Base-by-base conservation (phyloP, 2,113 vertebrate species). In the Symphodus melops region DNA sequence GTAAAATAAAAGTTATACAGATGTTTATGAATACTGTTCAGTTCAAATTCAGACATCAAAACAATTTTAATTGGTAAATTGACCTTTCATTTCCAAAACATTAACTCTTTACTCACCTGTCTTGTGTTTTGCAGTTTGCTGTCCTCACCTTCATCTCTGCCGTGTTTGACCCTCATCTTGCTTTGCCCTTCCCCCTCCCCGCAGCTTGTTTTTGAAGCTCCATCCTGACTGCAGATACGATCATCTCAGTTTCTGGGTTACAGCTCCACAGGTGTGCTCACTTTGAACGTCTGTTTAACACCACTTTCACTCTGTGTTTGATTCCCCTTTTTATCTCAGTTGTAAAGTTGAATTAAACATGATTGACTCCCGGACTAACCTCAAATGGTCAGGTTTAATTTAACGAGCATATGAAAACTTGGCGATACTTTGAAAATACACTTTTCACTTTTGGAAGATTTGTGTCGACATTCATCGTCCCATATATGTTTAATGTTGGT, bases 211-310 rank as follows among this genome's bases (percentile, higher is more conserved):
- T 52, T 69, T 57, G 68, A 66, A 23, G 60, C 60, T 8, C 48
- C 76, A 56, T 78, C 73, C 58, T 81, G 70, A 63, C 42, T 48
- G 2, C 67, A 70, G 42, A 67, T 42, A 20, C 0, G 3, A 67
- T 67, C 64, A 6, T 59, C 51, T 48, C 54, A 41, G 71, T 72
- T 81, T 83, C 80, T 87, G 66, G 60, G 67, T 84, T 72, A n/a
- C 3, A 51, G 75, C 60, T 82, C 48, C 41, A 55, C 70, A 81
- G 74, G 60, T 81, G 74, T 12, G 1, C 21, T 62, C 25, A 61
- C 68, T 84, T 57, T 66, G 23, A 83, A 71, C 14, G 0, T 36
- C 42, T 65, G n/a, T 77, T 49, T 20, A 54, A 41, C 63, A n/a
- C 54, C 70, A n/a, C 20, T 69, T 57, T 54, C 59, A 14, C 61